Conservation (phyloP, 2,113 vertebrate genomes). For the Phaethon lepturus region DNA sequence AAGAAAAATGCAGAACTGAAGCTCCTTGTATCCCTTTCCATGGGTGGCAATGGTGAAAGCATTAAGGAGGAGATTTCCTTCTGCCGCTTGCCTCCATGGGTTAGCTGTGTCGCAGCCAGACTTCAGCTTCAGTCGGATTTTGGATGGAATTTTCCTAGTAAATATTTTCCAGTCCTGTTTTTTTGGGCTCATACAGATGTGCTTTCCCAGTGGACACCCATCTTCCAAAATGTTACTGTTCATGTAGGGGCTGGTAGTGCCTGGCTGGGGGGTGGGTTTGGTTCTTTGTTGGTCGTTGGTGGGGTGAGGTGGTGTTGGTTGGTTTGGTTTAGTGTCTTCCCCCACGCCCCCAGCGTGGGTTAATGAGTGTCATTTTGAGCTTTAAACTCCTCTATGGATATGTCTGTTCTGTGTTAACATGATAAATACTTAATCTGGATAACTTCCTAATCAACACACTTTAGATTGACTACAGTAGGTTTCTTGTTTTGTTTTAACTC, state of each 20-base stretch:
- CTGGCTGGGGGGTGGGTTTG: background rate
- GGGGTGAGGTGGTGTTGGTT: background rate
- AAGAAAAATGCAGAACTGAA: background rate
- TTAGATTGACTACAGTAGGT: background rate
- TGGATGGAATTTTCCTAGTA: slow-evolving; percentile 6
- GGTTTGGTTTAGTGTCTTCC: background rate
- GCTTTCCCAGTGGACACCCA: slow-evolving; percentile 31
- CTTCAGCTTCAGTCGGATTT: slow-evolving; percentile 6
- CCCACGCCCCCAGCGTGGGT: background rate
- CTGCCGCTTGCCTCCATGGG: background rate
- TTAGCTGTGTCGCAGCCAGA: background rate
- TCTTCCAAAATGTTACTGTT: slow-evolving; percentile 37
- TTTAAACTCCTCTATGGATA: background rate
- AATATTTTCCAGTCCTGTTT: slow-evolving; percentile 37
- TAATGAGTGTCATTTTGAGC: background rate
- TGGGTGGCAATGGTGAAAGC: background rate
- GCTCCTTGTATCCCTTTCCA: background rate
- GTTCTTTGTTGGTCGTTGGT: background rate
- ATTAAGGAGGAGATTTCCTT: background rate
- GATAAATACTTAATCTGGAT: background rate
- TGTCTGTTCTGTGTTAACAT: background rate
- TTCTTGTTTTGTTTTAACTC: slow-evolving; percentile 41
- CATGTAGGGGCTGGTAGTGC: background rate
- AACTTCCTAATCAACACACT: background rate
- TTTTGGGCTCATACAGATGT: slow-evolving; percentile 8